Evolutionary conservation across 2,797 vertebrate species (phyloP).

Genomic region (Mus caroli): DNA sequence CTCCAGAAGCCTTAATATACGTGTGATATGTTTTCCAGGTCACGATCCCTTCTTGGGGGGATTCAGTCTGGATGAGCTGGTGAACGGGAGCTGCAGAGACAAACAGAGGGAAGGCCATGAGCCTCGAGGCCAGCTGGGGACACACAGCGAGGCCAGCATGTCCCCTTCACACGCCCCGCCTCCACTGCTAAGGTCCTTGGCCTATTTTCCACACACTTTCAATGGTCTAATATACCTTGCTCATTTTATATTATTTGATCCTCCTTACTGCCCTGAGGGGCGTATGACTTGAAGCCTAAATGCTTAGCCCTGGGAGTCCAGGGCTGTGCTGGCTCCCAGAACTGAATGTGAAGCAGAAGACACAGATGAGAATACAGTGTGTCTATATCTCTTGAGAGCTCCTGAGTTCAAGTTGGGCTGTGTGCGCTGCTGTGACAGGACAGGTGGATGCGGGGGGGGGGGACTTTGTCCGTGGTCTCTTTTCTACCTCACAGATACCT

Average conservation of each 20-base stretch:
- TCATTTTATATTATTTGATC: background rate
- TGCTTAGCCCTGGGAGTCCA: background rate
- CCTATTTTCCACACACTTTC: background rate
- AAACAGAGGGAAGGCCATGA: background rate
- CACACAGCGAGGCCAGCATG: rapidly evolving
- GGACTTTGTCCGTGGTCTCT: background rate
- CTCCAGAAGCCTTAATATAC: conserved; percentile 92
- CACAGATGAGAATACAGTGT: too few relatives aligned
- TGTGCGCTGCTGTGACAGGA: background rate
- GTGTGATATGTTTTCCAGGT: conserved; percentile 89
- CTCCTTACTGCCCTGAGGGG: background rate
- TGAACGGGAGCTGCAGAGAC: conserved; percentile 64
- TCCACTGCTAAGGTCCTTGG: too few relatives aligned
- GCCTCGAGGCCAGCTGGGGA: rapidly evolving
- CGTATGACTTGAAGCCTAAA: background rate
- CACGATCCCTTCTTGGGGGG: conserved; percentile 85
- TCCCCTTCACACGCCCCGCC: rapidly evolving
- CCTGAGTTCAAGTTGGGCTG: background rate
- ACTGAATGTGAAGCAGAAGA: background rate
- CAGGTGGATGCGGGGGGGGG: background rate
- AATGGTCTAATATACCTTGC: background rate
- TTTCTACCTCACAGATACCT: conserved; percentile 60
- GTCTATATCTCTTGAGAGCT: background rate
- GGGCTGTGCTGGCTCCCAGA: background rate
- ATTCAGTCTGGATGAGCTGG: conserved; percentile 88